These are phyloP conservation scores for Charina bottae DNA, from an alignment of 2,113 vertebrate genomes.

Conservation along the genomic window DNA sequence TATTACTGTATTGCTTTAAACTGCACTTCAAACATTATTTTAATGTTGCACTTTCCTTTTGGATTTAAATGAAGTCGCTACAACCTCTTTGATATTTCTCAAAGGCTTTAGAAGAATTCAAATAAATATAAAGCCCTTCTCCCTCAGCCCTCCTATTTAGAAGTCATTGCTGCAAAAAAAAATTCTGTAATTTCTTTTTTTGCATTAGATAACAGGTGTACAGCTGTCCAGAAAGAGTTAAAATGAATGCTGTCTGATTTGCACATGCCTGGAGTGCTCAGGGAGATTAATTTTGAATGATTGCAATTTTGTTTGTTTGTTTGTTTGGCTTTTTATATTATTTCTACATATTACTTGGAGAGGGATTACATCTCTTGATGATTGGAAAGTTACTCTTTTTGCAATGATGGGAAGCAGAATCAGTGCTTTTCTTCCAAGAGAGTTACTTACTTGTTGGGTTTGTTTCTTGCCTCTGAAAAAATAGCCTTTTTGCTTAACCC, in stretches of 20 bases:
- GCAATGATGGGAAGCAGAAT: neutral
- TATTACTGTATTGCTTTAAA: constrained; percentile 11
- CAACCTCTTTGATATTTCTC: neutral
- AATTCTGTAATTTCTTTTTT: neutral
- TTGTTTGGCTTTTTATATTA: neutral
- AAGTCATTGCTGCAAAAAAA: neutral
- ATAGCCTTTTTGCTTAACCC: neutral
- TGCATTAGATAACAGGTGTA: neutral
- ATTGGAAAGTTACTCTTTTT: neutral
- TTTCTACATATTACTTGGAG: neutral
- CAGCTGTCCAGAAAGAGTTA: neutral
- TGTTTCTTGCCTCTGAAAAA: neutral
- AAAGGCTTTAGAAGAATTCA: neutral
- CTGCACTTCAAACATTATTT: neutral
- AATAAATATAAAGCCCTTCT: neutral
- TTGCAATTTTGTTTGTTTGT: neutral
- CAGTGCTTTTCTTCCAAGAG: neutral
- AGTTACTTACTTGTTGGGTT: neutral
- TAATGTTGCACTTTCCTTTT: constrained; percentile 9
- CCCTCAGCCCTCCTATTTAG: neutral
- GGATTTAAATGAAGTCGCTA: constrained; percentile 15
- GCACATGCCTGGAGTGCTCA: neutral
- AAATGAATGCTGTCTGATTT: neutral
- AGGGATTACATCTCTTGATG: neutral
- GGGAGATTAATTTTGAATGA: neutral